Base-by-base conservation (phyloP, 2,113 vertebrate species). In the Ceyx margarethae region DNA sequence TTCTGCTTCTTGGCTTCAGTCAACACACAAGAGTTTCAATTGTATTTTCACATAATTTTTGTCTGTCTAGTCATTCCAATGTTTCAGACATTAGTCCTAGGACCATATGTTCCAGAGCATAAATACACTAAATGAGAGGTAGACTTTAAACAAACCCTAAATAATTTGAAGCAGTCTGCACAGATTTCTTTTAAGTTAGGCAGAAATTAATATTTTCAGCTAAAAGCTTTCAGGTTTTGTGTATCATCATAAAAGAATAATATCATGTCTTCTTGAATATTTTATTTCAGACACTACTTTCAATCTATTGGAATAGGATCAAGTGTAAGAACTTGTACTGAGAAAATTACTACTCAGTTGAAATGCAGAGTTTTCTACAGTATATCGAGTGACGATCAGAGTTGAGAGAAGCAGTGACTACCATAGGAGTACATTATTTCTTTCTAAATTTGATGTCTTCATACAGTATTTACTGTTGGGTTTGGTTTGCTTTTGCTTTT, bases 51-150 rank as follows among this genome's bases (percentile, higher is more conserved):
- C 0, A 1, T 79, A 81, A 75, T 86, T 78, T 89, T 58, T 40
- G 9, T 88, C 81, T 72, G 45, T 62, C 81, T 85, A 20, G 2
- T 87, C 3, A 0, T 87, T 92, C 53, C 75, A 87, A 29, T 75
- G 33, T 90, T 74, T 90, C 77, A 93, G 83, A 78, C 48, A 57
- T 84, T 78, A 91, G 48, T 81, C 92, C 51, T 53, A 90, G 91
- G 80, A 86, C 61, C 88, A 67, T 86, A 91, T 65, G 66, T 88
- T 90, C 65, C 82, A 85, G 22, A 71, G 13, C 25, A 89, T 83
- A 92, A 89, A 84, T 81, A 94, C 48, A 45, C 94, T 83, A 83
- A 91, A 90, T 80, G 88, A 74, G 61, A 94, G 56, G 40, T 64
- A 74, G 65, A n/a, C 12, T 88, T 91, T 87, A 87, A 91, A 92